Evolutionary conservation across 1,140 invertebrate genomes (phyloP), one percentile per base, ranked within the genome.

Genomic region (Palaemon carinicauda): DNA sequence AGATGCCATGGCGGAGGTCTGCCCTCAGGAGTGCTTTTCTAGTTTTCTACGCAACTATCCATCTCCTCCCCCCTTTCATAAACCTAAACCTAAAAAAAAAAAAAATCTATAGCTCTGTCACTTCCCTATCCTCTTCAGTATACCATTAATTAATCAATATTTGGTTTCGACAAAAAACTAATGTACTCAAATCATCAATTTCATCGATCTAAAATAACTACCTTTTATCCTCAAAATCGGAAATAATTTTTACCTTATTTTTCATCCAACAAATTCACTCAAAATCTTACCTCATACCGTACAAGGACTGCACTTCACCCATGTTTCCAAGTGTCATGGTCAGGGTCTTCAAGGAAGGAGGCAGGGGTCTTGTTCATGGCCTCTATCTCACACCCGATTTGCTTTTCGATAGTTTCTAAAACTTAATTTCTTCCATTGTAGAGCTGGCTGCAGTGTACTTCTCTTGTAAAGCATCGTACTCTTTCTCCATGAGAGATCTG

Each of bases 401-500:
- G 90, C 50, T 60, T 80, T 9, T 60, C 29, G 4, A 91, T 90
- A 50, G 90, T 88, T 79, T 91, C 89, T 0, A 92, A 71, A 69
- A 89, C 83, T 29, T 88, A n/a, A 88, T 87, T 54, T 90, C 88
- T 24, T 84, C 91, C 0, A 81, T 31, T 90, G 73, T 79, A 90
- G 80, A 65, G 87, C 88, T 50, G 90, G 75, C 19, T 82, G 50
- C 82, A 82, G 82, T 17, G 89, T 79, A 79, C 10, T 51, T 85
- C 54, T 79, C 50, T 3, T 85, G 52, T 33, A 60, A 69, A 12
- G 65, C 33, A 3, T 85, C 83, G 17, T 21, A 77, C 33, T 91
- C 89, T 79, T 90, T 89, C 7, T 90, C 86, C 21, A 81, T 85
- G 65, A 7, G 78, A 88, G 14, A 82, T 88, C 87, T 88, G 75